A percentile compares a stretch with the other conserved stretches of the same genome.
Evolutionary conservation across 2,797 vertebrate species (phyloP).

Genomic region (Enteromius viviparus): DNA sequence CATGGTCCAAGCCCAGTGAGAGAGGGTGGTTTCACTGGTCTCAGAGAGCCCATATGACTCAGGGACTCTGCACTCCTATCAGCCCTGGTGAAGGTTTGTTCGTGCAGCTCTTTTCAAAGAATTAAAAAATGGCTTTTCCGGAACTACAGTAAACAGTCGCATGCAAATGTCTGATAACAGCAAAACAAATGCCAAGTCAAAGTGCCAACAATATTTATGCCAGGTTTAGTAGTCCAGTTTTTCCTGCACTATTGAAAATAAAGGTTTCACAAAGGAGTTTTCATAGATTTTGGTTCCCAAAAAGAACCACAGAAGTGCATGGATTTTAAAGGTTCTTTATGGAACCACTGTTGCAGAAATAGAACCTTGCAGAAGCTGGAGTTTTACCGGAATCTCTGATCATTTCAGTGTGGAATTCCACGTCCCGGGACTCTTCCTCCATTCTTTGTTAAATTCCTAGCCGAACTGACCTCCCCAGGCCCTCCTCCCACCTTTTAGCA

Average conservation of each 20-base stretch:
- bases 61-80: constrained; percentile 56
- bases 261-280: background rate
- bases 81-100: constrained; percentile 50
- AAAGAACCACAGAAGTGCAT: background rate
- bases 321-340: background rate
- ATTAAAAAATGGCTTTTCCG: background rate
- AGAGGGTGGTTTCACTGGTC: constrained; percentile 66
- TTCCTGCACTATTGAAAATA: background rate
- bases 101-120: constrained; percentile 17
- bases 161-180: background rate
- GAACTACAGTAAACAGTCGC: background rate
- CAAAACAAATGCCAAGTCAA: background rate
- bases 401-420: background rate
- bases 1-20: constrained; percentile 69
- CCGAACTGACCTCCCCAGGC: constrained; percentile 5
- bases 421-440: constrained; percentile 1
- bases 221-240: background rate
- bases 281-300: background rate
- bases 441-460: constrained; percentile 5
- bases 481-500: constrained; percentile 26
- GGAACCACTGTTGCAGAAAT: background rate
- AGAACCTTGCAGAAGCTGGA: background rate
- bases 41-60: constrained; percentile 67
- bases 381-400: background rate
- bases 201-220: background rate